A percentile compares a stretch with the other conserved stretches of the same genome.
phyloP scores from a whole-genome alignment of 2,888 invertebrate species.

The Lasioglossum figueresi region DNA sequence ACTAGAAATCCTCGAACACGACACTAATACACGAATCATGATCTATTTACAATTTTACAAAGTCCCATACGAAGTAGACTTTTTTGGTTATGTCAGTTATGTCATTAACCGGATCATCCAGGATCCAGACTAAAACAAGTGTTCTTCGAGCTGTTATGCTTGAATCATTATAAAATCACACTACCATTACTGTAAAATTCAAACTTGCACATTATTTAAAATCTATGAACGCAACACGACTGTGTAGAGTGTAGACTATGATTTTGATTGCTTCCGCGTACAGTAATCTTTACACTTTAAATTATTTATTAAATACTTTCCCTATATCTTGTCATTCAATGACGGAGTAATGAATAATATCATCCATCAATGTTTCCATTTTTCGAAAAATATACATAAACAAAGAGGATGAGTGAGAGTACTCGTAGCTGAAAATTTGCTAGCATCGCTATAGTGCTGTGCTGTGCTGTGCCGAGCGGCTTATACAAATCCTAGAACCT shows the following conservation, averaged over 20 bases:
- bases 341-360: not conserved
- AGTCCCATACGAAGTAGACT: not conserved
- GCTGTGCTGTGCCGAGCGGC: not conserved
- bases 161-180: not conserved
- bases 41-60: not conserved
- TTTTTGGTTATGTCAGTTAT: not conserved
- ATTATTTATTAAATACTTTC: not conserved
- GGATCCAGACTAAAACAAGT: not conserved
- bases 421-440: not conserved
- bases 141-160: not conserved
- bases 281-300: not conserved
- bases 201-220: not conserved
- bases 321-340: not conserved
- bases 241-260: not conserved
- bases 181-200: not conserved
- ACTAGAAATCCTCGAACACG: conserved; percentile 16
- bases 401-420: not conserved
- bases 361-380: not conserved
- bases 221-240: not conserved
- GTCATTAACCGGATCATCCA: not conserved
- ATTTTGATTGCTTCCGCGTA: not conserved
- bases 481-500: not conserved
- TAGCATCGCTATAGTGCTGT: not conserved
- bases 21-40: conserved; percentile 36
- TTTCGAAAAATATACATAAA: not conserved